Percentiles rank a stretch among this genome's conserved stretches.
Conservation (phyloP, 2,113 vertebrate genomes). For the Fulmarus glacialis region DNA sequence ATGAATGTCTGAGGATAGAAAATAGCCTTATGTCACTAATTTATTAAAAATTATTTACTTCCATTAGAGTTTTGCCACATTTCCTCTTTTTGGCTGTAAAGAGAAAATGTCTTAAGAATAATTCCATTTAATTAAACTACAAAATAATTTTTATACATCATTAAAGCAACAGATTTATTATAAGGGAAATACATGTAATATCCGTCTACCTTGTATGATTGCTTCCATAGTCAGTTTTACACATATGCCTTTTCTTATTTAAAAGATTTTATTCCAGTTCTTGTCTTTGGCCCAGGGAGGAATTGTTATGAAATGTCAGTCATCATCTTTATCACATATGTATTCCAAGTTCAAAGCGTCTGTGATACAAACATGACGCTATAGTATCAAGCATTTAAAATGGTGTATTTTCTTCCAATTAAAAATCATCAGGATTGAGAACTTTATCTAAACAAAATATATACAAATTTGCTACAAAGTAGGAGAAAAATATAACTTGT, state of each 20-base stretch:
- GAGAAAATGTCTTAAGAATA: not conserved
- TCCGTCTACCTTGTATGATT: not conserved
- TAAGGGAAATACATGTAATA: not conserved
- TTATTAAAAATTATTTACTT: not conserved
- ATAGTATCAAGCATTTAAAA: not conserved
- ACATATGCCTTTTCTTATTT: not conserved
- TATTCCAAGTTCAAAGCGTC: not conserved
- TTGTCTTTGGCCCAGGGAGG: not conserved
- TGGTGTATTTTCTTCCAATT: not conserved
- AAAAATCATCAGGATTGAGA: not conserved
- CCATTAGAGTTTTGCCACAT: not conserved
- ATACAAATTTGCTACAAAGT: not conserved
- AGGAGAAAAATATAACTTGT: not conserved
- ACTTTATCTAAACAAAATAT: not conserved
- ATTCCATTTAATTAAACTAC: not conserved
- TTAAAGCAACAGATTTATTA: not conserved
- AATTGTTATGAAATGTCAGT: not conserved
- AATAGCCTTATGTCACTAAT: not conserved
- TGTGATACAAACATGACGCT: not conserved
- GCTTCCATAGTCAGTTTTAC: not conserved
- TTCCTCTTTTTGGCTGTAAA: not conserved
- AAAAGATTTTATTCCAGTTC: not conserved
- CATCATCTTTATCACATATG: not conserved
- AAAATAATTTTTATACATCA: not conserved
- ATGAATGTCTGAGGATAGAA: not conserved